These are phyloP conservation scores for Buathra laborator DNA, from an alignment of 2,888 invertebrate species.

Conservation along the genomic window DNA sequence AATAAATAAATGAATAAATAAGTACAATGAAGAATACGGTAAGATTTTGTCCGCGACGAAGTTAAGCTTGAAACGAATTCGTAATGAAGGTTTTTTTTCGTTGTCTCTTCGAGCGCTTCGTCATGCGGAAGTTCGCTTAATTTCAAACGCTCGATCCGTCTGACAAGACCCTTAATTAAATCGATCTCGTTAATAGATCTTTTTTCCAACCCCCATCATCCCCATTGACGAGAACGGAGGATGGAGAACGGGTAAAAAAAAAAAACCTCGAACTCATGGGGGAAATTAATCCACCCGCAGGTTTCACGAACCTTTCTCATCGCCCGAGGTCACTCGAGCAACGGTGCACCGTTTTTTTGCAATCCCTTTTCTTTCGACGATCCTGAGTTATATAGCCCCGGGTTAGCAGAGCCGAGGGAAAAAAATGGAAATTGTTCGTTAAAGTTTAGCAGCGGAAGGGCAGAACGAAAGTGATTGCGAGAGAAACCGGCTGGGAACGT, in stretches of 20 bases:
- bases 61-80: too few species aligned
- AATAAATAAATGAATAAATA: too few species aligned
- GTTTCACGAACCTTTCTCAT: constrained; percentile 38
- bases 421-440: constrained; percentile 33
- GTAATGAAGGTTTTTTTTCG: not conserved
- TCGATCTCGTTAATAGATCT: constrained; percentile 48
- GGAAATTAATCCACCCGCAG: constrained; percentile 23
- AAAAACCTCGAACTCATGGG: not conserved
- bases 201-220: constrained; percentile 12
- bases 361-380: constrained; percentile 35
- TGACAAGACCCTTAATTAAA: constrained; percentile 43
- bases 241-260: not conserved
- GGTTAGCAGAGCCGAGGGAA: not conserved
- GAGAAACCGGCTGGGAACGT: not conserved
- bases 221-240: constrained; percentile 14
- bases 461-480: constrained; percentile 34
- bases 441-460: constrained; percentile 28
- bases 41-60: too few species aligned
- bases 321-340: constrained; percentile 17
- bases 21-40: too few species aligned
- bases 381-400: constrained; percentile 27
- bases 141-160: constrained; percentile 4
- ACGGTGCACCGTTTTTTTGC: constrained; percentile 29
- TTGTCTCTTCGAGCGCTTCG: not conserved
- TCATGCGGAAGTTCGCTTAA: not conserved